phyloP scores from a whole-genome alignment of 2,797 vertebrate genomes.

The Microctenopoma steveboyesi region DNA sequence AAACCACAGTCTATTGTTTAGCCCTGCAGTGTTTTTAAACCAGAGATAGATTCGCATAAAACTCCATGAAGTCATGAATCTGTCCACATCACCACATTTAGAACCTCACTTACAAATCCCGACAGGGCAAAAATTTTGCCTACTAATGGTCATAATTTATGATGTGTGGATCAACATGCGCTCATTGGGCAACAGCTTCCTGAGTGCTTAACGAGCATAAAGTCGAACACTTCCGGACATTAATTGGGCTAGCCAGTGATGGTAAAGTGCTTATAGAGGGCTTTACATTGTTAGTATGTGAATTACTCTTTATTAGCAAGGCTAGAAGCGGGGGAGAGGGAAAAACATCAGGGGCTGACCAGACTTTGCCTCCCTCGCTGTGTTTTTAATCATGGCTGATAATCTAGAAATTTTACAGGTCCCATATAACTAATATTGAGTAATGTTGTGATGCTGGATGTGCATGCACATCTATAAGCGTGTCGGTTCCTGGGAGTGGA shows the following conservation, averaged over 20 bases:
- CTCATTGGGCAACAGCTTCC: slow-evolving; percentile 81
- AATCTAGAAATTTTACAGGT: slow-evolving; percentile 68
- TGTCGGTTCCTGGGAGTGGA: background rate
- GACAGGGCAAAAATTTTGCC: slow-evolving; percentile 74
- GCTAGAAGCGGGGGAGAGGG: slow-evolving; percentile 65
- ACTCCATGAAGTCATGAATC: slow-evolving; percentile 72
- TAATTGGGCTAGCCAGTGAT: slow-evolving; percentile 77
- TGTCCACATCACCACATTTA: slow-evolving; percentile 80
- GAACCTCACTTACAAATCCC: slow-evolving; percentile 74
- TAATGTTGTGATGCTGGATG: slow-evolving; percentile 53
- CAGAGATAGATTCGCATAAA: slow-evolving; percentile 64
- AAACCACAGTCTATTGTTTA: slow-evolving; percentile 67
- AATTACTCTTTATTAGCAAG: slow-evolving; percentile 79
- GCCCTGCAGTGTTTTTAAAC: slow-evolving; percentile 57
- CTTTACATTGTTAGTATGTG: slow-evolving; percentile 77
- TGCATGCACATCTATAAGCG: slow-evolving; percentile 23
- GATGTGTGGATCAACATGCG: slow-evolving; percentile 81
- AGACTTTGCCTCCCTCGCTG: slow-evolving; percentile 50
- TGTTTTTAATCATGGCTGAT: slow-evolving; percentile 76
- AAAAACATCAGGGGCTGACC: slow-evolving; percentile 50
- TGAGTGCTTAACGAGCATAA: slow-evolving; percentile 83
- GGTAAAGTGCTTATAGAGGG: slow-evolving; percentile 78
- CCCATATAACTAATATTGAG: slow-evolving; percentile 62
- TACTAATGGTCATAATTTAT: slow-evolving; percentile 83
- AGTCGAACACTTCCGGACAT: slow-evolving; percentile 82